A percentile compares a stretch with the other conserved stretches of the same genome.
Evolutionary conservation across 2,797 vertebrate genomes (phyloP).

Genomic region (Poliocrania exsul): DNA sequence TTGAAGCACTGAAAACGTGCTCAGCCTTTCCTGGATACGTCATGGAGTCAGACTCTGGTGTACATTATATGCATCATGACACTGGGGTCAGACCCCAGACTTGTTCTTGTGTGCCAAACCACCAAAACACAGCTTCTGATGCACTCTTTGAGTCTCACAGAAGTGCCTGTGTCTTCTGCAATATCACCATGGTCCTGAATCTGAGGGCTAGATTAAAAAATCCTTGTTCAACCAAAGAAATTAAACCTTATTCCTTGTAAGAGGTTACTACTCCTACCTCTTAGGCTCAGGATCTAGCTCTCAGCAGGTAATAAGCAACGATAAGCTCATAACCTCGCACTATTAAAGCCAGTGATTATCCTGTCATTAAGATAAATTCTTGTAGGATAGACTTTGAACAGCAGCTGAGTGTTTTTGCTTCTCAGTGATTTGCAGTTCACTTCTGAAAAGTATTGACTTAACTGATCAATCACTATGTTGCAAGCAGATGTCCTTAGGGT

Average conservation of each 20-base stretch:
- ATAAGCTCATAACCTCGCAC: neutral
- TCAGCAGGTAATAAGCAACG: neutral
- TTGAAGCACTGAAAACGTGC: neutral
- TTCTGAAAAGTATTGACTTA: neutral
- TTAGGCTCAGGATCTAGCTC: neutral
- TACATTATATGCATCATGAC: neutral
- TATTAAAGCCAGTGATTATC: neutral
- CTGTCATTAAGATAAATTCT: conserved; percentile 10
- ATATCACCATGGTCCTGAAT: neutral
- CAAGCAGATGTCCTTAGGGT: conserved; percentile 1
- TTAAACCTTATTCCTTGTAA: neutral
- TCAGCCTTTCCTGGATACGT: neutral
- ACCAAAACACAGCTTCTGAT: neutral
- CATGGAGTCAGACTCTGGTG: neutral
- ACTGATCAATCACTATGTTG: neutral
- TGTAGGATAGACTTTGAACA: neutral
- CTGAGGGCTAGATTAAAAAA: neutral
- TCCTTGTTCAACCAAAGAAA: neutral
- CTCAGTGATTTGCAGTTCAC: conserved; percentile 19
- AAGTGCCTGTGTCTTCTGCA: neutral
- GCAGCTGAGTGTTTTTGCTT: neutral
- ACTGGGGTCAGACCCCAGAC: neutral
- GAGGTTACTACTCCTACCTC: neutral
- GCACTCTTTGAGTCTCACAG: fast-evolving
- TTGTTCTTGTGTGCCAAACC: neutral